Conservation (phyloP, 2,888 invertebrate genomes). For the Antheraea assamensis region DNA sequence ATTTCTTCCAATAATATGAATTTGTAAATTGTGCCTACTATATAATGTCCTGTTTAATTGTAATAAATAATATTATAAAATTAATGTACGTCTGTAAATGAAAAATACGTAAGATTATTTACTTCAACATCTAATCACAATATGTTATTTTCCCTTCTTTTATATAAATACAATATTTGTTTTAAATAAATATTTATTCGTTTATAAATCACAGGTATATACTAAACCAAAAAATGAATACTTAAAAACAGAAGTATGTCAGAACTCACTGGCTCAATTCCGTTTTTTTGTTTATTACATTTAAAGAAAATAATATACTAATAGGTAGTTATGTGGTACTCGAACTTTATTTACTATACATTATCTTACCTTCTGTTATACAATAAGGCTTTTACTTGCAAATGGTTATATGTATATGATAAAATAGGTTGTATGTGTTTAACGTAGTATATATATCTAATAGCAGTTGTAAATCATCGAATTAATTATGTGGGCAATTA, state of each 20-base stretch:
- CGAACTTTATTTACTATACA: not conserved
- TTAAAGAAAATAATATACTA: not conserved
- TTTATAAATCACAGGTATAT: not conserved
- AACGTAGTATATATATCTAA: constrained; percentile 21
- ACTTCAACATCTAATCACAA: not conserved
- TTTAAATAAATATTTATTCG: not conserved
- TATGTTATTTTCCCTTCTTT: no score
- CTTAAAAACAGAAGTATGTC: not conserved
- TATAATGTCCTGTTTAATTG: not conserved
- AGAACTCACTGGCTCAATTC: not conserved
- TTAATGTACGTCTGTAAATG: not conserved
- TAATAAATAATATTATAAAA: not conserved
- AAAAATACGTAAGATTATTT: not conserved
- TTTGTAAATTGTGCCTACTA: not conserved
- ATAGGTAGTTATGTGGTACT: not conserved
- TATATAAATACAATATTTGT: not conserved
- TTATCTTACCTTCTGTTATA: not conserved
- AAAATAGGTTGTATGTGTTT: constrained; percentile 10
- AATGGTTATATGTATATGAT: not conserved
- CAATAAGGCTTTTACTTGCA: not conserved
- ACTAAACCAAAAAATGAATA: not conserved
- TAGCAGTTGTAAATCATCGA: constrained; percentile 26
- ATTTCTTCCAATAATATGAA: not conserved
- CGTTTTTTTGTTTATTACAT: not conserved
- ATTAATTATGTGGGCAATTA: constrained; percentile 75